A percentile compares a stretch with the other conserved stretches of the same genome.
Conservation (phyloP, 2,888 invertebrate genomes). For the Leptura quadrifasciata region DNA sequence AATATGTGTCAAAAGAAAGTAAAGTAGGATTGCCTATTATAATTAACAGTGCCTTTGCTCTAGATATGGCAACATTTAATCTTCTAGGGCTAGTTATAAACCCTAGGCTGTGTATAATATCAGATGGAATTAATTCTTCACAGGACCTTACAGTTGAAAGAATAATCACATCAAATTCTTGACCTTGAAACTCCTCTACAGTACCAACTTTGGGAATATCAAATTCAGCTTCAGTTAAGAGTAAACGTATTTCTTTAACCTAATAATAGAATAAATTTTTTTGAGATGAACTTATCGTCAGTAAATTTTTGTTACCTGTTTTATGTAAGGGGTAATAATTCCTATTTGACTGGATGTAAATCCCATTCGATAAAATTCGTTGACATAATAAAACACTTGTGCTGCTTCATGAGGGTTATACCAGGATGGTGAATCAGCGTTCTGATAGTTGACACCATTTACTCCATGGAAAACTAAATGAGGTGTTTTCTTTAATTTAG, state of each 20-base stretch:
- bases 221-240: constrained; percentile 75
- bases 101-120: constrained; percentile 79
- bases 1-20: constrained; percentile 79
- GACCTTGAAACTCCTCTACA: constrained; percentile 92
- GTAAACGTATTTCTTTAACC: constrained; percentile 79
- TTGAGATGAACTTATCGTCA: not conserved
- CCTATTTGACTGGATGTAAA: constrained; percentile 86
- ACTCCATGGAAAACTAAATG: constrained; percentile 84
- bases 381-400: constrained; percentile 79
- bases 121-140: constrained; percentile 70
- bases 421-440: constrained; percentile 90
- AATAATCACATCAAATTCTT: constrained; percentile 84
- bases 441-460: constrained; percentile 81
- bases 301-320: constrained; percentile 81
- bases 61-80: constrained; percentile 92
- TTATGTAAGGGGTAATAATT: constrained; percentile 93
- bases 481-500: constrained; percentile 71
- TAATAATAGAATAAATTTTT: constrained; percentile 63
- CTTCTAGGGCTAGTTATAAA: constrained; percentile 86
- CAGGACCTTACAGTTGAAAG: constrained; percentile 82
- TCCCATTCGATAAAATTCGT: constrained; percentile 80
- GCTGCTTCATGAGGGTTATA: constrained; percentile 90
- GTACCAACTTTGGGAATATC: constrained; percentile 83
- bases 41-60: constrained; percentile 86
- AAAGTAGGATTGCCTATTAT: constrained; percentile 90